Conservation (phyloP, 2,113 vertebrate genomes). For the Salvelinus namaycush region DNA sequence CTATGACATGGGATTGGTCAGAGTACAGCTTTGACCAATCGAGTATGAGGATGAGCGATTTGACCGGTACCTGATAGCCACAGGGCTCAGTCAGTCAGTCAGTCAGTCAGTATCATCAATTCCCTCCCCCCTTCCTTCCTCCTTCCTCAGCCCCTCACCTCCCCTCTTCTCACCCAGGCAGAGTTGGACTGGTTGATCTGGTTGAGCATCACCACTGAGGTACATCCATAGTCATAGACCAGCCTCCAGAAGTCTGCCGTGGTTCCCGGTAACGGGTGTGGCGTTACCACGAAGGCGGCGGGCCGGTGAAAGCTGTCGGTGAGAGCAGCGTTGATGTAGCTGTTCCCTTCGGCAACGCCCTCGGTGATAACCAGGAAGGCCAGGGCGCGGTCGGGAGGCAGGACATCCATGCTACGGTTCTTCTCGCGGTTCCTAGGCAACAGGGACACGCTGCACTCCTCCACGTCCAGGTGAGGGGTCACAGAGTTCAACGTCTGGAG, state of each 20-base stretch:
- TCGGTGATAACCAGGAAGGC: conserved; percentile 92
- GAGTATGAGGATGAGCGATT: too few species aligned
- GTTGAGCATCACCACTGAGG: conserved; percentile 96
- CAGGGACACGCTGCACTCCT: conserved; percentile 94
- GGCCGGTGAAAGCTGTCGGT: conserved; percentile 92
- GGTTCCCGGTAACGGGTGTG: conserved; percentile 91
- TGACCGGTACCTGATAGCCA: too few species aligned
- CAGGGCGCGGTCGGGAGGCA: conserved; percentile 91
- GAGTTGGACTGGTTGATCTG: conserved; percentile 97
- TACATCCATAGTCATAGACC: conserved; percentile 94
- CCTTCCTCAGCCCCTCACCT: background rate
- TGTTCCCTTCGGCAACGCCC: conserved; percentile 80
- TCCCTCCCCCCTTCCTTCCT: background rate
- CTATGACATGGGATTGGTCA: background rate
- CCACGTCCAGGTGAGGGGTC: conserved; percentile 88
- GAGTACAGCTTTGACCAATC: background rate
- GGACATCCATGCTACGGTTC: conserved; percentile 95
- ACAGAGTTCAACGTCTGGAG: conserved; percentile 94
- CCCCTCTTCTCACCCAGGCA: conserved; percentile 83
- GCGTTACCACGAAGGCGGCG: conserved; percentile 90
- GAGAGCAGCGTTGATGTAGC: conserved; percentile 93
- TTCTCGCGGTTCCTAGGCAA: conserved; percentile 93
- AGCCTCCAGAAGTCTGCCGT: conserved; percentile 94
- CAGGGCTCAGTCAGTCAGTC: background rate
- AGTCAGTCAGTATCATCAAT: background rate